Evolutionary conservation across 2,888 invertebrate genomes (phyloP).

Genomic region (Acanthacorydalis orientalis): DNA sequence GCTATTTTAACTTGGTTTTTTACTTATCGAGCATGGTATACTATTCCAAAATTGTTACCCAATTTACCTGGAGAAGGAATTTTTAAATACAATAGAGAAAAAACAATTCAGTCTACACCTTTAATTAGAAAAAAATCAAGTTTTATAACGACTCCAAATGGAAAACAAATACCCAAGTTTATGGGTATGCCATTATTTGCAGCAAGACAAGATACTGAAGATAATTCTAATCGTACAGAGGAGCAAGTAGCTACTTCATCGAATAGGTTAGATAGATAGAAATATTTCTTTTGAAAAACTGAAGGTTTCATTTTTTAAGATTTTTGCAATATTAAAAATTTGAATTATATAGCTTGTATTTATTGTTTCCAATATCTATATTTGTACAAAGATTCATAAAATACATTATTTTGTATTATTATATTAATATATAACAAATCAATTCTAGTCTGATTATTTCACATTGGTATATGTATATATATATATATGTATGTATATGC

Average conservation of each 20-base stretch:
- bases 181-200: conserved; percentile 67
- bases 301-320: not conserved
- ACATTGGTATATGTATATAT: too few relatives aligned
- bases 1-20: conserved; percentile 83
- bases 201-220: conserved; percentile 14
- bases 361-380: not conserved
- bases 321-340: not conserved
- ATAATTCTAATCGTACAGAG: conserved; percentile 4
- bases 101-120: conserved; percentile 20
- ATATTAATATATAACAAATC: too few relatives aligned
- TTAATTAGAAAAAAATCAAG: conserved; percentile 29
- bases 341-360: not conserved
- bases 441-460: too few relatives aligned
- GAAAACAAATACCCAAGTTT: conserved; percentile 34
- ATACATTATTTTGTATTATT: too few relatives aligned
- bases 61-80: conserved; percentile 60
- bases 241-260: not conserved
- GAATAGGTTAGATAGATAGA: conserved; percentile 4
- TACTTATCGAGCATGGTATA: conserved; percentile 70
- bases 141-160: conserved; percentile 15
- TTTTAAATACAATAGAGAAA: conserved; percentile 56
- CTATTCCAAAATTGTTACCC: conserved; percentile 41
- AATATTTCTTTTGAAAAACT: not conserved
- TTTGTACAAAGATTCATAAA: too few relatives aligned
- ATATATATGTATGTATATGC: too few relatives aligned